Percentiles rank a stretch among this genome's conserved stretches.
Conservation (phyloP, 2,888 invertebrate species). For the Scaptomyza caliginosa region DNA sequence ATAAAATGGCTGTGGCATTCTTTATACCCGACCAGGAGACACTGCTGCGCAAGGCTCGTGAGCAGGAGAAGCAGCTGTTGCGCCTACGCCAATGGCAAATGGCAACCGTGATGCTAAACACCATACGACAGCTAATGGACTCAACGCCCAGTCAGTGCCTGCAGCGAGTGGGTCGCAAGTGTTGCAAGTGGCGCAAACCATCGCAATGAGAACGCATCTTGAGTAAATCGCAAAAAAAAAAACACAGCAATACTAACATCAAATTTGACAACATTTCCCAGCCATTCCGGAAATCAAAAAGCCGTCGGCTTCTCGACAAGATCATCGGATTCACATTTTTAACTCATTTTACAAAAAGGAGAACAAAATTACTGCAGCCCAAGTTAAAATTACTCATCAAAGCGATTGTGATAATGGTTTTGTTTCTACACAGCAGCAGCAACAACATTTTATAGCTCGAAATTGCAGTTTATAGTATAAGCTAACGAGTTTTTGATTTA, state of each 20-base stretch:
- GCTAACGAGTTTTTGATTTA: slow-evolving; percentile 48
- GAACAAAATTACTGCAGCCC: slow-evolving; percentile 21
- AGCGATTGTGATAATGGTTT: slow-evolving; percentile 82
- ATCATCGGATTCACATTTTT: background rate
- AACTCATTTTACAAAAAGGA: background rate
- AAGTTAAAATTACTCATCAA: slow-evolving; percentile 77
- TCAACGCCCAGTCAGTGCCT: slow-evolving; percentile 46
- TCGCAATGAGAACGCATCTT: slow-evolving; percentile 57
- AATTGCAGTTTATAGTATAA: slow-evolving; percentile 23
- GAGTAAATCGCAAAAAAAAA: slow-evolving; percentile 47
- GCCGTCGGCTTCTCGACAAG: slow-evolving; percentile 11
- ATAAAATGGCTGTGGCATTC: slow-evolving; percentile 81
- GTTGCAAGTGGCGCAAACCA: slow-evolving; percentile 72
- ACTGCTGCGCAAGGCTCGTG: slow-evolving; percentile 77
- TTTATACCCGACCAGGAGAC: slow-evolving; percentile 82
- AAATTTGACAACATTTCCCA: background rate
- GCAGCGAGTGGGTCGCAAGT: slow-evolving; percentile 56
- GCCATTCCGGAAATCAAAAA: slow-evolving; percentile 34
- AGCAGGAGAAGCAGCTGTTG: slow-evolving; percentile 79
- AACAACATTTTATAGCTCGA: slow-evolving; percentile 28
- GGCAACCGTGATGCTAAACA: slow-evolving; percentile 71
- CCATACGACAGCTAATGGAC: slow-evolving; percentile 68
- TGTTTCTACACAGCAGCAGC: slow-evolving; percentile 64
- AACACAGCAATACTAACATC: slow-evolving; percentile 23
- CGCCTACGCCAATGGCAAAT: slow-evolving; percentile 78